Evolutionary conservation across 2,113 vertebrate genomes (phyloP).

Genomic region (Labrus mixtus): DNA sequence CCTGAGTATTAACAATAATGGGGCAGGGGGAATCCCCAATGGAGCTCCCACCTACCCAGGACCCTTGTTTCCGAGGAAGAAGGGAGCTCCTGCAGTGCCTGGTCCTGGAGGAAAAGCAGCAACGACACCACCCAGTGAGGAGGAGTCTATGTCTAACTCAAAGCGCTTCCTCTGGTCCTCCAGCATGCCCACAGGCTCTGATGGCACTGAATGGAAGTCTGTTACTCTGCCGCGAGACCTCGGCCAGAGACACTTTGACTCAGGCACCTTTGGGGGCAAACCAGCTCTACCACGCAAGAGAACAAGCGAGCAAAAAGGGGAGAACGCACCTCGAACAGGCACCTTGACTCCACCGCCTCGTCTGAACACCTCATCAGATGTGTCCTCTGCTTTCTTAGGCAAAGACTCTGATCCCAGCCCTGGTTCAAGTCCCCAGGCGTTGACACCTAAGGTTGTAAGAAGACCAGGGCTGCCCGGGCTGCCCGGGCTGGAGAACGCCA

Average conservation of each 20-base stretch:
- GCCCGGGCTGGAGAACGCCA: slow-evolving; percentile 85
- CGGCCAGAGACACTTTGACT: slow-evolving; percentile 91
- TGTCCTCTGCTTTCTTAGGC: slow-evolving; percentile 68
- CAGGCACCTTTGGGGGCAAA: slow-evolving; percentile 90
- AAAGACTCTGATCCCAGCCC: slow-evolving; percentile 89
- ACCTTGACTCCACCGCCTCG: slow-evolving; percentile 90
- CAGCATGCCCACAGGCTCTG: slow-evolving; percentile 86
- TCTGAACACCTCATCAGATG: slow-evolving; percentile 83
- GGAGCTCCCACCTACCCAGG: slow-evolving; percentile 87
- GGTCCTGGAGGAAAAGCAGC: slow-evolving; percentile 76
- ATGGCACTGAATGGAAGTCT: slow-evolving; percentile 89
- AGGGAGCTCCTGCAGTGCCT: slow-evolving; percentile 82
- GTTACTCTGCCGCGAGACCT: slow-evolving; percentile 94
- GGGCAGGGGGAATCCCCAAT: slow-evolving; percentile 84
- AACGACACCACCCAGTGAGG: slow-evolving; percentile 82
- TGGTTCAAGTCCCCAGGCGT: slow-evolving; percentile 89
- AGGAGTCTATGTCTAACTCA: slow-evolving; percentile 85
- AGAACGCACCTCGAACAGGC: slow-evolving; percentile 80
- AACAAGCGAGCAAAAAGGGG: slow-evolving; percentile 86
- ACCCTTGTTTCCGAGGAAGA: slow-evolving; percentile 88
- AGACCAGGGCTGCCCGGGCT: slow-evolving; percentile 80
- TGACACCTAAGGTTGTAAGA: slow-evolving; percentile 89
- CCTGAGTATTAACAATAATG: slow-evolving; percentile 81
- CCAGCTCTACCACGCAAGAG: slow-evolving; percentile 93
- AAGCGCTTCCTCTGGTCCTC: slow-evolving; percentile 93